These are phyloP conservation scores for Matsumyia berberina DNA, from an alignment of 2,888 invertebrate genomes.

Conservation along the genomic window DNA sequence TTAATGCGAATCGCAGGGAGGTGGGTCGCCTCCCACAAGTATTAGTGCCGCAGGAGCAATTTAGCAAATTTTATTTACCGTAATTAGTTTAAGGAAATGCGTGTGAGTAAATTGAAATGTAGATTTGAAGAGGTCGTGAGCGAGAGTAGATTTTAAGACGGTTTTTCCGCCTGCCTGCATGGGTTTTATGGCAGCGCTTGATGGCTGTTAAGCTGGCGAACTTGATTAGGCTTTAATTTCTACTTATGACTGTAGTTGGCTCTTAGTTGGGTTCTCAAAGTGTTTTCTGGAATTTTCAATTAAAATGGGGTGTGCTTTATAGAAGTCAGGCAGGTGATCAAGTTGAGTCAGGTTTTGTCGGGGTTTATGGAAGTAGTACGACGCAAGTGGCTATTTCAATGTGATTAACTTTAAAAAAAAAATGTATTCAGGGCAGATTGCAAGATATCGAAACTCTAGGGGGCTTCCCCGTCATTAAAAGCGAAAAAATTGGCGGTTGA, in stretches of 20 bases:
- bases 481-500: no score
- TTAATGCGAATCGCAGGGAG: slow-evolving; percentile 45
- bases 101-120: slow-evolving; percentile 68
- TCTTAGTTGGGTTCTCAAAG: neutral
- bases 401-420: no score
- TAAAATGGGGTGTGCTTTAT: no score
- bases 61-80: slow-evolving; percentile 69
- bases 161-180: slow-evolving; percentile 17
- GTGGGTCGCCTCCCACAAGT: slow-evolving; percentile 2
- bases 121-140: slow-evolving; percentile 32
- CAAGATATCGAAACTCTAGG: no score
- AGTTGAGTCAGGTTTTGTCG: no score
- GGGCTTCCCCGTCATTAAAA: no score
- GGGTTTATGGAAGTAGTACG: no score
- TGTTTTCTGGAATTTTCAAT: no score
- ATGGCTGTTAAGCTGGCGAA: neutral
- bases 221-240: slow-evolving; percentile 49
- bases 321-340: no score
- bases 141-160: slow-evolving; percentile 22
- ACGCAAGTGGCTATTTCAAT: no score
- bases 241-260: slow-evolving; percentile 9
- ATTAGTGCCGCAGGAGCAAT: slow-evolving; percentile 69
- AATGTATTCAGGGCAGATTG: no score
- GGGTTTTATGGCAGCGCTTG: slow-evolving; percentile 1
- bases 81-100: slow-evolving; percentile 74